Evolutionary conservation across 2,113 vertebrate genomes (phyloP).

Genomic region (Vulpes vulpes): DNA sequence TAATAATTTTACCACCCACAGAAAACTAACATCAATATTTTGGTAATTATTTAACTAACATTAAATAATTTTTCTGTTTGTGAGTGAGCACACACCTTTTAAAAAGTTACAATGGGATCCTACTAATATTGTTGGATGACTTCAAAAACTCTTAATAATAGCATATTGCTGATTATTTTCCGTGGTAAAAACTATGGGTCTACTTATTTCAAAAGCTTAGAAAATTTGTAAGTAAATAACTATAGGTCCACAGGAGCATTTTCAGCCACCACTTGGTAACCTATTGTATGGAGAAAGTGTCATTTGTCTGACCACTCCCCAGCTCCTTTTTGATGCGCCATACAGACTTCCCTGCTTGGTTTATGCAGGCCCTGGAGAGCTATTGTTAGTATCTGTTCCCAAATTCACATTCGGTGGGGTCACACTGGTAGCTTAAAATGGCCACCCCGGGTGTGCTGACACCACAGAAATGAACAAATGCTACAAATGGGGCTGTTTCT

Average conservation of each 20-base stretch:
- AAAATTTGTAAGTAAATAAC: conserved; percentile 38
- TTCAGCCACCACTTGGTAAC: not conserved
- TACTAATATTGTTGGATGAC: not conserved
- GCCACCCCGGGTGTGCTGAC: not conserved
- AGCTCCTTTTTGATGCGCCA: not conserved
- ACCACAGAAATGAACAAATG: conserved; percentile 5
- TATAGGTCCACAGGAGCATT: not conserved
- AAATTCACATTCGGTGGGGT: not conserved
- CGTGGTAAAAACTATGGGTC: not conserved
- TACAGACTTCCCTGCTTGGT: not conserved
- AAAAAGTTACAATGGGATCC: not conserved
- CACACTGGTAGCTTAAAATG: not conserved
- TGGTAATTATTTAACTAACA: not conserved
- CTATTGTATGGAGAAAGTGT: not conserved
- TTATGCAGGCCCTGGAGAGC: not conserved
- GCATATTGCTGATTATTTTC: not conserved
- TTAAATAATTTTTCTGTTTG: conserved; percentile 29
- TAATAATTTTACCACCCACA: not conserved
- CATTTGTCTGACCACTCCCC: not conserved
- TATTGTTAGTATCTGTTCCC: not conserved
- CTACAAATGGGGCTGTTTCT: not conserved
- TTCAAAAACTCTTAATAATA: conserved; percentile 43
- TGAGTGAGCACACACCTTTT: not conserved
- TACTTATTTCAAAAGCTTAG: conserved; percentile 30
- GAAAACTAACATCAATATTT: not conserved